Conservation (phyloP, 2,888 invertebrate genomes). For the Heliconius ismenius region DNA sequence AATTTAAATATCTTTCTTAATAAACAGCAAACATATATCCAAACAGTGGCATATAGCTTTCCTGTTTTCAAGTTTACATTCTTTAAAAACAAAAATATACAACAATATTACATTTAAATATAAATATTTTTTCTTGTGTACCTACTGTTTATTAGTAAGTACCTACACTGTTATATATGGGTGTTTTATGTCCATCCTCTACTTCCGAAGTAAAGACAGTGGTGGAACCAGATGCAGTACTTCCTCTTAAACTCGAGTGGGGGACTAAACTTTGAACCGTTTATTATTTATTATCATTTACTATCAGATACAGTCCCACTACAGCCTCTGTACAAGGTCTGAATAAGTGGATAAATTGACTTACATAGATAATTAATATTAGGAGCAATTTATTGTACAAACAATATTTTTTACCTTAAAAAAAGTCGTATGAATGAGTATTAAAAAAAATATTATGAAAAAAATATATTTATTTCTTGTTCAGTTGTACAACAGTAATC, state of each 20-base stretch:
- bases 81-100: background rate
- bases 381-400: background rate
- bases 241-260: background rate
- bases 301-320: no score
- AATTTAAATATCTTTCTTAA: conserved; percentile 12
- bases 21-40: background rate
- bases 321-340: background rate
- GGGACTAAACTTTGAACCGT: background rate
- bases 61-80: conserved; percentile 6
- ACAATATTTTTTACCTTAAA: no score
- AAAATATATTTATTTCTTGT: no score
- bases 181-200: background rate
- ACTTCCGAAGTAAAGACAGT: background rate
- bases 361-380: background rate
- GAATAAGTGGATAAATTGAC: background rate
- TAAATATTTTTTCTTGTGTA: background rate
- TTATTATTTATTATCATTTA: background rate
- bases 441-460: no score
- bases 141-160: no score
- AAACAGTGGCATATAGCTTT: background rate
- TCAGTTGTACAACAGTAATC: no score
- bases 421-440: no score
- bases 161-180: background rate
- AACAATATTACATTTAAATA: background rate
- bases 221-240: background rate